Conservation (phyloP, 2,113 vertebrate species). For the Sylvietta virens region DNA sequence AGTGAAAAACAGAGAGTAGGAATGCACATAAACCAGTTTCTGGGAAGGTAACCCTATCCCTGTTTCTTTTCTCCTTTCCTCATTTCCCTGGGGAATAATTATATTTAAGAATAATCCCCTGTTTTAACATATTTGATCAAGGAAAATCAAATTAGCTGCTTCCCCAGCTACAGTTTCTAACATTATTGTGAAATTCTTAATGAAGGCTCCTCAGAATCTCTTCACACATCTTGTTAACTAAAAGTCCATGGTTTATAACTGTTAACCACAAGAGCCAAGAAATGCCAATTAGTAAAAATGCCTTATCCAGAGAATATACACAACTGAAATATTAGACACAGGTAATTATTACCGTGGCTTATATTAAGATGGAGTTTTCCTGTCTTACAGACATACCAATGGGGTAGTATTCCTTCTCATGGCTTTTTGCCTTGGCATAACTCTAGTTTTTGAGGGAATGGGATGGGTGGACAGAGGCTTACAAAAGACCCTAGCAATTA, state of each 20-base stretch:
- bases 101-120: background rate
- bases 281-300: background rate
- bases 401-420: background rate
- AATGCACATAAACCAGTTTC: background rate
- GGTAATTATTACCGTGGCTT: background rate
- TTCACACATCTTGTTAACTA: background rate
- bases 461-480: background rate
- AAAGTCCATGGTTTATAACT: background rate
- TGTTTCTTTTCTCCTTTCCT: background rate
- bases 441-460: background rate
- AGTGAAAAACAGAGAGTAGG: background rate
- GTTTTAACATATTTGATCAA: background rate
- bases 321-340: background rate
- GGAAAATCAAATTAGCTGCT: conserved; percentile 38
- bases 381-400: background rate
- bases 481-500: background rate
- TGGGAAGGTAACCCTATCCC: background rate
- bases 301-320: background rate
- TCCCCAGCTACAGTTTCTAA: background rate
- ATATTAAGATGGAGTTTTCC: background rate
- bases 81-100: background rate
- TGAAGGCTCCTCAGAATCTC: background rate
- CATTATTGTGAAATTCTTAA: background rate
- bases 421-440: background rate
- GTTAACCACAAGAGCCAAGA: background rate